A percentile compares a stretch with the other conserved stretches of the same genome.
phyloP scores from a whole-genome alignment of 2,797 vertebrate genomes.

The Hyperoplus immaculatus region DNA sequence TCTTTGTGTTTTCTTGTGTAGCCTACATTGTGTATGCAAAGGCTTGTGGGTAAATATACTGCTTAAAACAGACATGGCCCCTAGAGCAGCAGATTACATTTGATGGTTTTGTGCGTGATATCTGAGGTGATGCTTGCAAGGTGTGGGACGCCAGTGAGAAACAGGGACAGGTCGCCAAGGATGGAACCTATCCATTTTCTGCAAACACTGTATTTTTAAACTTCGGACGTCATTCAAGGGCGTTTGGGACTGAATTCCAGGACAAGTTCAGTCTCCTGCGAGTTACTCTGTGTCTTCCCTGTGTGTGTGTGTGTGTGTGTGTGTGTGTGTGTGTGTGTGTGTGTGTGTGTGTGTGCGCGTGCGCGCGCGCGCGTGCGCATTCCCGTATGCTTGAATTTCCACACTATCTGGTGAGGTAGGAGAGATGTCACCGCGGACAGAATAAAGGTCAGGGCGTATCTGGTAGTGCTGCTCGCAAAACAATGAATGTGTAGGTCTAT shows the following conservation, averaged over 20 bases:
- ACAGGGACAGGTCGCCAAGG: constrained; percentile 75
- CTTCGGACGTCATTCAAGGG: constrained; percentile 73
- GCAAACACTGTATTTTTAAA: constrained; percentile 82
- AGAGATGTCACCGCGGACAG: constrained; percentile 79
- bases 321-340: constrained; percentile 21
- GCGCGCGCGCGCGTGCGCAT: constrained; percentile 30
- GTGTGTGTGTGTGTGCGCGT: constrained; percentile 15
- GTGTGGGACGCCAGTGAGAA: constrained; percentile 57
- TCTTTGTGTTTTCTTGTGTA: neutral
- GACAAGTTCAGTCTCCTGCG: constrained; percentile 75
- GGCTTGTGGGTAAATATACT: neutral
- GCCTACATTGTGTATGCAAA: neutral
- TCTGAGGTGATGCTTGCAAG: constrained; percentile 25
- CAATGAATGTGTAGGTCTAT: constrained; percentile 51
- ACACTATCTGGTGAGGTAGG: constrained; percentile 76
- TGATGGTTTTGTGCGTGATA: constrained; percentile 19
- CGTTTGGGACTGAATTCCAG: constrained; percentile 77
- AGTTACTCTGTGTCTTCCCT: constrained; percentile 66
- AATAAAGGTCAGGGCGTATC: constrained; percentile 80
- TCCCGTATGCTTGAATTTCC: constrained; percentile 67
- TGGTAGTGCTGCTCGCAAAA: constrained; percentile 59
- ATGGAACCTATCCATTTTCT: constrained; percentile 74
- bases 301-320: constrained; percentile 30
- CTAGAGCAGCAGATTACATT: constrained; percentile 1
- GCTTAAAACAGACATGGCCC: constrained; percentile 2